Percentiles rank a stretch among this genome's conserved stretches.
Conservation (phyloP, 2,113 vertebrate genomes). For the Actinemys pallida region DNA sequence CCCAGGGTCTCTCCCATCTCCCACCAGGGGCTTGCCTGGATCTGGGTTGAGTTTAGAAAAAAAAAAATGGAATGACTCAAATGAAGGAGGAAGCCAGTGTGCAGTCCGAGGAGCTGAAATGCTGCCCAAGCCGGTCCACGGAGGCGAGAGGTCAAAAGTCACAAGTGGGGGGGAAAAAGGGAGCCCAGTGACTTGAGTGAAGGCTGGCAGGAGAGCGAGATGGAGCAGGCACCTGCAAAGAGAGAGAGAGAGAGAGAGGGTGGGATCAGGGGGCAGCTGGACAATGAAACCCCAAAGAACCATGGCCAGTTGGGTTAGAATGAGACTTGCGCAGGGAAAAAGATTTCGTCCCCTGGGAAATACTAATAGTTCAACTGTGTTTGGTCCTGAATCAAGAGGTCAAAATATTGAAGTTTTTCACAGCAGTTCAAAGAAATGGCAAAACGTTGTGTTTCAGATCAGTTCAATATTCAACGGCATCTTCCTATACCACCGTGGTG, state of each 20-base stretch:
- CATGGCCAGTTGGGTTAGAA: background rate
- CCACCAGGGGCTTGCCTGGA: background rate
- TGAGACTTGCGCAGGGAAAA: background rate
- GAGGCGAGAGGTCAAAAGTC: background rate
- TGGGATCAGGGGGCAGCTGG: background rate
- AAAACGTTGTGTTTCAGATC: background rate
- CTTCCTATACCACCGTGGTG: fast-evolving
- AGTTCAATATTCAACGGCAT: background rate
- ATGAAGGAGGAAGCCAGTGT: background rate
- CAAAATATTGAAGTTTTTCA: background rate
- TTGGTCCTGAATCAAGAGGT: background rate
- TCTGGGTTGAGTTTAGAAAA: background rate
- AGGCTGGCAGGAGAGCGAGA: background rate
- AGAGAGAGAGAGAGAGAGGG: background rate
- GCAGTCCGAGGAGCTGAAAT: background rate
- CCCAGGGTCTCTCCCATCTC: background rate
- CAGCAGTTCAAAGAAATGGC: background rate
- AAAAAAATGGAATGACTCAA: background rate
- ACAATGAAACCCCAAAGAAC: background rate
- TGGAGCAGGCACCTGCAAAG: no score
- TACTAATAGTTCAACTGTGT: background rate
- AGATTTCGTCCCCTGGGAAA: background rate
- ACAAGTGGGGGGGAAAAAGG: background rate
- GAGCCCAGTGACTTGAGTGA: background rate
- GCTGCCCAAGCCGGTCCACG: no score